Base-by-base conservation (phyloP, 2,888 invertebrate species). In the Caradrina kadenii region DNA sequence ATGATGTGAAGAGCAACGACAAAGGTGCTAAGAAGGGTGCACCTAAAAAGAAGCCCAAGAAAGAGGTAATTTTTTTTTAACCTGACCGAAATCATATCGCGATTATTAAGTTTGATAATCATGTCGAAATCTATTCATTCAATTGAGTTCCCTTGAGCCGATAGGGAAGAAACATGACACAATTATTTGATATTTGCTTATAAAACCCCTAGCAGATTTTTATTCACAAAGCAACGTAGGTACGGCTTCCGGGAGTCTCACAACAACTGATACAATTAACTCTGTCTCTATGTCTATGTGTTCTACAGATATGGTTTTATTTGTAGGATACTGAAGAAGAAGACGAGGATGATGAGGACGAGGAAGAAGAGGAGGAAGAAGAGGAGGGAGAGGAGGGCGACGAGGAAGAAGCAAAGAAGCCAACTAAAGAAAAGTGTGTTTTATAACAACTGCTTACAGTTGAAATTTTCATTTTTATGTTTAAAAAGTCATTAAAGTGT, bases 361-460 rank as follows among this genome's bases (percentile, higher is more conserved):
- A 96, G 64, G 96, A 96, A 22, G 94, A 93, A 13, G 94, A 93
- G 17, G 96, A 96, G 35, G 96, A 94, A 63, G 96, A 93, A 35
- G 95, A 94, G 1, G 95, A 93, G 10, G 95, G 91, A 2, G 95
- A 92, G 8, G 95, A 91, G 2, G 93, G 88, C 0, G 95, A 91
- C 0, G 95, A 90, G 1, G 94, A 89, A n/a, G 94, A 90, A 45
- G 60, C 65, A 21, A 86, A 83, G 71, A 83, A 84, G 63, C 91
- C 92, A 17, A 76, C 83, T 77, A 95, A 94, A 86, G 93, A 94
- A 70, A 95, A 95, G 94, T 94, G 77, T 83, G 92, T 83, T 22
- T 26, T 26, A 15, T 22, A 21, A 8, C 1, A 17, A 45, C 15
- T 45, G 31, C 7, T 31, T 35, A 35, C 35, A 35, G 31, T 31